Percentiles rank a stretch among this genome's conserved stretches.
phyloP scores from a whole-genome alignment of 2,113 vertebrate species.

The Burhinus bistriatus region DNA sequence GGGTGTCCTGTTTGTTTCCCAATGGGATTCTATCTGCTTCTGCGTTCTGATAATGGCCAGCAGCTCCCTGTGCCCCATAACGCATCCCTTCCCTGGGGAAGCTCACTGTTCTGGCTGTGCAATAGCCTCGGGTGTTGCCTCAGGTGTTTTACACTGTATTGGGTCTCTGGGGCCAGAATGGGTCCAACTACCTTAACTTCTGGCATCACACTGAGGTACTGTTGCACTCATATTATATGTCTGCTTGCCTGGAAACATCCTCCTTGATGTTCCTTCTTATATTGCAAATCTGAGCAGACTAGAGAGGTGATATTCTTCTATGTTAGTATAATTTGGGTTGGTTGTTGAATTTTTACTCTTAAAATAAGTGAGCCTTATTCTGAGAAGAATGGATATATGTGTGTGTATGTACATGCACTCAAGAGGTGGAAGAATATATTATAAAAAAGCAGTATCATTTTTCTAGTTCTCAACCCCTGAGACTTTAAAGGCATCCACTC shows the following conservation, averaged over 20 bases:
- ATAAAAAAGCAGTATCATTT: not conserved
- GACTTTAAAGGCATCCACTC: not conserved
- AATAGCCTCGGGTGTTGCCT: not conserved
- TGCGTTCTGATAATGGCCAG: not conserved
- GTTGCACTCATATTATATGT: not conserved
- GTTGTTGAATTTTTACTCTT: not conserved
- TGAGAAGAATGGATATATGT: not conserved
- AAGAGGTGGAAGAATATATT: not conserved
- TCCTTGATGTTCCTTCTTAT: not conserved
- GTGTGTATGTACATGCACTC: not conserved
- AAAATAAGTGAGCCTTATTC: not conserved
- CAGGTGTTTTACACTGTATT: not conserved
- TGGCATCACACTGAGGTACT: not conserved
- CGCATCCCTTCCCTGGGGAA: not conserved
- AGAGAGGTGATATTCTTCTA: not conserved
- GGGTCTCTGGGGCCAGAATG: not conserved
- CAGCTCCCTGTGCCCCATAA: rapidly evolving
- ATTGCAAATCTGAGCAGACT: not conserved
- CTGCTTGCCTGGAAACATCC: not conserved
- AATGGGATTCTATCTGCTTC: not conserved
- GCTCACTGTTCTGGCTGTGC: not conserved
- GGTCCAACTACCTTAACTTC: not conserved
- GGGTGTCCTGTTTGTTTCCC: not conserved
- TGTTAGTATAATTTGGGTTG: not conserved
- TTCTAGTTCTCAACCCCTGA: not conserved